phyloP scores from a whole-genome alignment of 2,797 vertebrate genomes.

The Phrynocephalus guinanensis region DNA sequence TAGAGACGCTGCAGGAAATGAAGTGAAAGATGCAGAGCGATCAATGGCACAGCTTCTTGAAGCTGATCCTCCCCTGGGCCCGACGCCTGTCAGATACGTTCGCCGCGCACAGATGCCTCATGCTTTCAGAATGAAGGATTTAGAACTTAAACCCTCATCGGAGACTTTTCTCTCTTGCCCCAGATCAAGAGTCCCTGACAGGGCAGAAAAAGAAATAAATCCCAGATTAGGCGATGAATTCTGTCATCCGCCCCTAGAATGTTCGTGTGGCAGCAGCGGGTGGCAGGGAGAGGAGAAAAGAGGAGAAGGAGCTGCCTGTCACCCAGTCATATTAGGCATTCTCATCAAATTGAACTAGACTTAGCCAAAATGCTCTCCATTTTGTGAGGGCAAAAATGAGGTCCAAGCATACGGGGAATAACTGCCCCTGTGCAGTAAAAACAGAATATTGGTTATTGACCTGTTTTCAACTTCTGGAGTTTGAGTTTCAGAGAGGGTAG shows the following conservation, averaged over 20 bases:
- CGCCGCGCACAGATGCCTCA: constrained; percentile 33
- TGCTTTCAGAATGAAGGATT: constrained; percentile 56
- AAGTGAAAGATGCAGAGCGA: constrained; percentile 44
- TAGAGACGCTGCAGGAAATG: constrained; percentile 40
- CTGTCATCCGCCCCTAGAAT: constrained; percentile 31
- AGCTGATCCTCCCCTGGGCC: constrained; percentile 64
- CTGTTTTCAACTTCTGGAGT: neutral
- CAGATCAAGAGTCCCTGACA: constrained; percentile 41
- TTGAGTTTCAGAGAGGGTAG: too few relatives aligned
- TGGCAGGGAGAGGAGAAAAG: neutral
- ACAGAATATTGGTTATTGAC: neutral
- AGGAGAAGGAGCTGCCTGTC: constrained; percentile 10
- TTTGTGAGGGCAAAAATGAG: neutral
- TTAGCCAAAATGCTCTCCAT: constrained; percentile 21
- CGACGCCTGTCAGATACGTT: constrained; percentile 51
- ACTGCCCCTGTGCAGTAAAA: neutral
- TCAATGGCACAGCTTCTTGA: constrained; percentile 53
- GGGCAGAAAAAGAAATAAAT: constrained; percentile 51
- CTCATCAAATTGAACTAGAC: constrained; percentile 30
- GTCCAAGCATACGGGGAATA: neutral
- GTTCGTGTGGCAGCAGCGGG: neutral
- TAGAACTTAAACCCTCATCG: constrained; percentile 43
- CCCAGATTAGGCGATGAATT: neutral
- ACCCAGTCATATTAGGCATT: neutral
- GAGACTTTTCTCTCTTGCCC: constrained; percentile 40